A percentile compares a stretch with the other conserved stretches of the same genome.
Conservation (phyloP, 2,797 vertebrate species). For the Galagoides demidoff region DNA sequence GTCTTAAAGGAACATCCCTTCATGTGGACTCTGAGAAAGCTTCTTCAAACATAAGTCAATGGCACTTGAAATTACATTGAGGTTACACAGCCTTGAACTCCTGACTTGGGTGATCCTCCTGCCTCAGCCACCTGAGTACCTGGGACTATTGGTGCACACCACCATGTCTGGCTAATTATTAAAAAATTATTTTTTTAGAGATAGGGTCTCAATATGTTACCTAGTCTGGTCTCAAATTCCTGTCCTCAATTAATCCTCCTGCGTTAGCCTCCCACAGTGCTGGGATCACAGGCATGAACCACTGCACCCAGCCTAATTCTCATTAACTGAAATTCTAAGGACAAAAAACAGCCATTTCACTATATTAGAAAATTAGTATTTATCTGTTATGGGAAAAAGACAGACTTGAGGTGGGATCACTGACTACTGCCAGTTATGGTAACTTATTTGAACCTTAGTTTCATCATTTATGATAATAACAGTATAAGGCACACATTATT, state of each 20-base stretch:
- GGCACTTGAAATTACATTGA: no score
- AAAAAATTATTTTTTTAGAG: no score
- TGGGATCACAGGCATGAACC: no score
- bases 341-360: neutral
- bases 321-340: neutral
- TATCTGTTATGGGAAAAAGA: neutral
- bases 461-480: neutral
- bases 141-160: neutral
- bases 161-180: neutral
- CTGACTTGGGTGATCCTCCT: neutral
- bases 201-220: no score
- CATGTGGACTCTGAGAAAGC: no score
- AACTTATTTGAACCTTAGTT: constrained; percentile 9
- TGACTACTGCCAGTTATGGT: neutral
- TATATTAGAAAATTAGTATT: neutral
- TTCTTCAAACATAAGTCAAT: no score
- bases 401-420: neutral
- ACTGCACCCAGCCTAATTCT: neutral
- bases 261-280: no score
- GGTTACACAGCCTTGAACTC: neutral
- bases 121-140: neutral
- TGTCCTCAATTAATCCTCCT: no score
- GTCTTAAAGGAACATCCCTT: no score
- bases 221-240: no score
- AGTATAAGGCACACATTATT: neutral